A percentile compares a stretch with the other conserved stretches of the same genome.
phyloP scores from a whole-genome alignment of 2,113 vertebrate species.

The Lonchura striata region DNA sequence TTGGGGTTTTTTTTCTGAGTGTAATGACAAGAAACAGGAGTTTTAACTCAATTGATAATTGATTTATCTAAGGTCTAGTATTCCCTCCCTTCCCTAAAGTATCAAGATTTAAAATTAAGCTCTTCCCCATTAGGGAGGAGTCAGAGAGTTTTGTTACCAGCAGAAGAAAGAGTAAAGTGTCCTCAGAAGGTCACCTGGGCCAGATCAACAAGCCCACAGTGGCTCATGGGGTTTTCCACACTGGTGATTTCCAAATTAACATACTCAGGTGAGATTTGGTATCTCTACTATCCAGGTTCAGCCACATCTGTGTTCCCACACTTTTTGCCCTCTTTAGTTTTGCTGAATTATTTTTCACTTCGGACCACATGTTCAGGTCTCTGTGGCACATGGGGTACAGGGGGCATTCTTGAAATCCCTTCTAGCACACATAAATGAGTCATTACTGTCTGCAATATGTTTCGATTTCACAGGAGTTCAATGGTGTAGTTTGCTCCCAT shows the following conservation, averaged over 20 bases:
- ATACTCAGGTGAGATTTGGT: background rate
- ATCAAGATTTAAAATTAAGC: background rate
- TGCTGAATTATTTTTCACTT: background rate
- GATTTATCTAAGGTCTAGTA: background rate
- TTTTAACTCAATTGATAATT: background rate
- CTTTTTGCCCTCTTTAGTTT: background rate
- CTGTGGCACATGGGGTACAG: accelerated
- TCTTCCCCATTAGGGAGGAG: background rate
- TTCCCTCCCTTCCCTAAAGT: background rate
- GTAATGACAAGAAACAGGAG: background rate
- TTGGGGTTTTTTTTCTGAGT: too few relatives aligned
- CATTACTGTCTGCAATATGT: background rate
- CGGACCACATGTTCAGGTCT: background rate
- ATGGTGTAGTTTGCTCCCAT: background rate
- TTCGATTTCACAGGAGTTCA: background rate
- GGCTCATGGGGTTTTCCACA: background rate
- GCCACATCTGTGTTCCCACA: accelerated
- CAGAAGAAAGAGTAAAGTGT: background rate
- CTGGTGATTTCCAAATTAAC: background rate
- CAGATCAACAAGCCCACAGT: background rate
- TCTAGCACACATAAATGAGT: background rate
- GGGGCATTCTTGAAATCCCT: background rate
- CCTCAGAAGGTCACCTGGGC: background rate
- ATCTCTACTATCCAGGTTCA: background rate
- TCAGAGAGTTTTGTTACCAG: background rate